Conservation (phyloP, 2,888 invertebrate species). For the Phrixothrix hirtus region DNA sequence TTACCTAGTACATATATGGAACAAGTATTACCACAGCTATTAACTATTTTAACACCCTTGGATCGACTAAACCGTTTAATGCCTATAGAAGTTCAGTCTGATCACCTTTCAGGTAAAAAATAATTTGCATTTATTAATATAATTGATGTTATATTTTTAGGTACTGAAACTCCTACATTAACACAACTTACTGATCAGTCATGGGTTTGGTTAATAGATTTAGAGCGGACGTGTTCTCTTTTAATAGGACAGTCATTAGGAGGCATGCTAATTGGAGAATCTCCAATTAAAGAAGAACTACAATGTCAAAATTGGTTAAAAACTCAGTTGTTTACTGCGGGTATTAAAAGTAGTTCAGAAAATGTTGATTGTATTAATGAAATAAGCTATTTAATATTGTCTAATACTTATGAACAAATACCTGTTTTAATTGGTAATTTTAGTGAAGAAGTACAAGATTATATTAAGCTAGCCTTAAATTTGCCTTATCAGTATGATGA, state of each 20-base stretch:
- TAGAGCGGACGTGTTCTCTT: slow-evolving; percentile 64
- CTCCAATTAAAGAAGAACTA: slow-evolving; percentile 55
- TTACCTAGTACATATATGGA: slow-evolving; percentile 56
- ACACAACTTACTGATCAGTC: slow-evolving; percentile 55
- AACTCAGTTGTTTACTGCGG: slow-evolving; percentile 52
- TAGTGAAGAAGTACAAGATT: slow-evolving; percentile 37
- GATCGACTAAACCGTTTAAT: slow-evolving; percentile 54
- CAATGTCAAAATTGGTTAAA: slow-evolving; percentile 56
- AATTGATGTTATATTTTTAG: slow-evolving; percentile 35
- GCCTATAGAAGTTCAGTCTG: slow-evolving; percentile 50
- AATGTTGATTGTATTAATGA: slow-evolving; percentile 36
- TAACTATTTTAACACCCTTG: slow-evolving; percentile 53
- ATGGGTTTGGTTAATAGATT: slow-evolving; percentile 64
- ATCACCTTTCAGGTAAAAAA: slow-evolving; percentile 41
- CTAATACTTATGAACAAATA: slow-evolving; percentile 34
- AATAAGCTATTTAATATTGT: slow-evolving; percentile 35
- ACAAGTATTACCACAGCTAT: slow-evolving; percentile 49
- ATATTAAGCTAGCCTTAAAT: slow-evolving; percentile 46
- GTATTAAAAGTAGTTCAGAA: slow-evolving; percentile 41
- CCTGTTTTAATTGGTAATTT: slow-evolving; percentile 30
- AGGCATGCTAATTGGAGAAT: slow-evolving; percentile 60
- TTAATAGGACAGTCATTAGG: slow-evolving; percentile 64
- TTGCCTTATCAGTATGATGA: slow-evolving; percentile 50
- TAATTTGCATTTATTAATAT: slow-evolving; percentile 6
- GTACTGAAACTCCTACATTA: slow-evolving; percentile 59